phyloP scores from a whole-genome alignment of 2,888 invertebrate genomes.

The Chrysomela aeneicollis region DNA sequence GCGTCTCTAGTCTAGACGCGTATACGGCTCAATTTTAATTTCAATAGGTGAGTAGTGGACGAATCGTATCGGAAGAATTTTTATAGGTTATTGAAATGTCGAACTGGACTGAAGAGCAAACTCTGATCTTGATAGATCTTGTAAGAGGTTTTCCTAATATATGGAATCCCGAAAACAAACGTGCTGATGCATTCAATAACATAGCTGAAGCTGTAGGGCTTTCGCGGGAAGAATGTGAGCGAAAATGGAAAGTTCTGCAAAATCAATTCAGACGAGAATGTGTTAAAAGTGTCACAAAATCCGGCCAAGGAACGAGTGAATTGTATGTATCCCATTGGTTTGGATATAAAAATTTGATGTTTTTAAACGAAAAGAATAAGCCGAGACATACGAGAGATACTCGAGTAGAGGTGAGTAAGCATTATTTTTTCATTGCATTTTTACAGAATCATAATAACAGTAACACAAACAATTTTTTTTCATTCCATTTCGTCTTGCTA shows the following conservation, averaged over 20 bases:
- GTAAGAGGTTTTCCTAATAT: slow-evolving; percentile 16
- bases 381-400: slow-evolving; percentile 12
- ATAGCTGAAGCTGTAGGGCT: too few relatives aligned
- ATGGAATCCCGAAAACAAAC: slow-evolving; percentile 18
- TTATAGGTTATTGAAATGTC: neutral
- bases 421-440: neutral
- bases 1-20: too few relatives aligned
- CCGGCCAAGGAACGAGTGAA: slow-evolving; percentile 17
- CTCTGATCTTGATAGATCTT: slow-evolving; percentile 12
- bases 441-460: neutral
- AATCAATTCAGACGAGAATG: slow-evolving; percentile 17
- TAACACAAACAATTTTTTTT: slow-evolving; percentile 17
- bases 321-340: slow-evolving; percentile 19
- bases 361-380: slow-evolving; percentile 10
- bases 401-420: slow-evolving; percentile 9
- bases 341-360: slow-evolving; percentile 20
- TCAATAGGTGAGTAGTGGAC: neutral
- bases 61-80: neutral
- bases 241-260: slow-evolving; percentile 21
- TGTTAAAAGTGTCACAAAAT: slow-evolving; percentile 19
- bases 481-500: slow-evolving; percentile 25
- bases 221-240: too few relatives aligned
- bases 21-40: too few relatives aligned
- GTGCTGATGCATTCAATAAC: slow-evolving; percentile 15
- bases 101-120: slow-evolving; percentile 16